Base-by-base conservation (phyloP, 2,888 invertebrate species). In the Hesperia comma region DNA sequence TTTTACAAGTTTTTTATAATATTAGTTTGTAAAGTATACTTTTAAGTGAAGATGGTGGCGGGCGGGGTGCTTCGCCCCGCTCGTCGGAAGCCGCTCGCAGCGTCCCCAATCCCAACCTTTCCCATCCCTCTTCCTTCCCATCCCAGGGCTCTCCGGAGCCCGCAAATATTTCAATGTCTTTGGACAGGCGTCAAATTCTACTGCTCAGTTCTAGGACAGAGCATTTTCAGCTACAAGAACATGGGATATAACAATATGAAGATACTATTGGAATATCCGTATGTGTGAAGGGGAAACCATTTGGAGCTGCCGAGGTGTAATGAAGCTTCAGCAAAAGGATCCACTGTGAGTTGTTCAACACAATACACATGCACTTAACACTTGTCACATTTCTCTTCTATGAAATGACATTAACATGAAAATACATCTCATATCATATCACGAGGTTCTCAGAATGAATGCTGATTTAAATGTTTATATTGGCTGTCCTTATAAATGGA, bases 1-100 rank as follows among this genome's bases (percentile, higher is more conserved):
- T 90, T 89, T 91, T 92, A 92, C 91, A 92, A 91, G 89, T 89
- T 91, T 92, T 90, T 92, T 90, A 91, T 91, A 91, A 90, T 75
- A 75, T 92, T 91, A 90, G 90, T 91, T 90, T 86, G 87, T 89
- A 90, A 87, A 86, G 85, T 87, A 86, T 89, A 90, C 85, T 87
- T 79, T 87, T 92, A 92, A 92, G 91, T 86, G 86, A 89, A 91
- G 88, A 83, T 86, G 84, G 81, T 77, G 79, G 77, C 75, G 81
- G 81, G 77, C 77, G 75, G 72, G 75, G 68, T 62, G 43, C 66
- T 69, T 72, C 76, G 77, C 76, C 63, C 63, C 78, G 82, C 77
- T 79, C 78, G 77, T 79, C 77, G 75, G 72, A 74, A 82, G 81
- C 76, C 82, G 85, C 81, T 85, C 87, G 89, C 91, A 88, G 90